Base-by-base conservation (phyloP, 2,113 vertebrate species). In the Salvelinus namaycush region DNA sequence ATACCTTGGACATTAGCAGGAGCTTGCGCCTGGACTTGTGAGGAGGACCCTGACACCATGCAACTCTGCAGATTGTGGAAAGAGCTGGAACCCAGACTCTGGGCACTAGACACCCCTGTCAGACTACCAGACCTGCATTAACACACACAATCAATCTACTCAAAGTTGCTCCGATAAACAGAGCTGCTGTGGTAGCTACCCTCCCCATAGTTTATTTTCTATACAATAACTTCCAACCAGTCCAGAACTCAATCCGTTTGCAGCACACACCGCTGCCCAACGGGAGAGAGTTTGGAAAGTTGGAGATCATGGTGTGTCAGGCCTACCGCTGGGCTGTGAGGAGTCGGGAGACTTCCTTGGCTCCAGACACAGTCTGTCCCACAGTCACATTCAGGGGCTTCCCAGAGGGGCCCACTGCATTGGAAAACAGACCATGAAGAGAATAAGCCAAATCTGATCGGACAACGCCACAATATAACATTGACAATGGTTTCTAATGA, bases 281-380 rank as follows among this genome's bases (percentile, higher is more conserved):
- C 34, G 74, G 39, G 22, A 22, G 18, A 68, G 24, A 13, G 34
- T 24, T 11, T 49, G 62, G 51, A 24, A 34, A 44, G 59, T 26
- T 12, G 3, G 73, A 26, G 44, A n/a, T 20, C 20, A 24, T 5
- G 49, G 71, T 18, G 8, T 54, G 24, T 68, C 9, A 34, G 39
- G 67, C 95, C 91, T 93, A 98, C 97, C 94, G 96, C 72, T 96
- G 92, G 70, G 95, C 78, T 75, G 93, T 88, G 62, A 98, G 95
- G 76, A 98, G 92, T 75, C 97, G 96, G 0, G 95, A 92, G 12
- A 96, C 93, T 82, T 99, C 97, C 91, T 96, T 97, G 7, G 93
- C 77, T 3, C 94, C 92, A 1, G 93, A n/a, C 16, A 93, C 89
- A 0, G 92, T 79, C 79, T 95, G 95, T 29, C 96, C 94, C 74